Evolutionary conservation across 2,797 vertebrate genomes (phyloP).

Genomic region (Platyrinchus mystaceus): DNA sequence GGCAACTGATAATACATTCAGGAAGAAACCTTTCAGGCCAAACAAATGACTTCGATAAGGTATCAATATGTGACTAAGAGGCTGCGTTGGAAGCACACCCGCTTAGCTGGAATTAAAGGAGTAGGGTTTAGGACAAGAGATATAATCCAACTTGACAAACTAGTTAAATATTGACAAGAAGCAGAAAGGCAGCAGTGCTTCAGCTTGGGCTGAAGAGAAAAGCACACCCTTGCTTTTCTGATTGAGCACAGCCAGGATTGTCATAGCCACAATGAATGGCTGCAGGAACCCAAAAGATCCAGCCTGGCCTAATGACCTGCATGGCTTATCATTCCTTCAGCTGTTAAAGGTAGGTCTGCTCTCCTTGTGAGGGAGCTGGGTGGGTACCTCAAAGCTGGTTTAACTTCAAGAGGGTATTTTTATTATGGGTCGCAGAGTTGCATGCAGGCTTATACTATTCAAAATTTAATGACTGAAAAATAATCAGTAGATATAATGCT

Average conservation of each 20-base stretch:
- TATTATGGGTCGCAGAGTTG: not conserved
- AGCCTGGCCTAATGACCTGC: not conserved
- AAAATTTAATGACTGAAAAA: conserved; percentile 44
- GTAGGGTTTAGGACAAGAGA: conserved; percentile 68
- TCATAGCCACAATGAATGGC: not conserved
- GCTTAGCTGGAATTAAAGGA: conserved; percentile 55
- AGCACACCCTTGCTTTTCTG: conserved; percentile 59
- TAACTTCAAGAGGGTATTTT: not conserved
- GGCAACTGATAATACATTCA: not conserved
- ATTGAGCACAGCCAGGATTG: conserved; percentile 29
- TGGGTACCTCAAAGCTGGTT: not conserved
- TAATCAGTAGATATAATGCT: not conserved
- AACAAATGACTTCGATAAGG: conserved; percentile 34
- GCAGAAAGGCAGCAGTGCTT: conserved; percentile 61
- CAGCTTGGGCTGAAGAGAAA: conserved; percentile 18
- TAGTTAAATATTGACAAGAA: conserved; percentile 85
- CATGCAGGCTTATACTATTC: not conserved
- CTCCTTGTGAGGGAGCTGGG: not conserved
- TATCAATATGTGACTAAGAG: conserved; percentile 72
- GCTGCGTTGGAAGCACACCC: conserved; percentile 42
- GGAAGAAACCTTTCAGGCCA: conserved; percentile 17
- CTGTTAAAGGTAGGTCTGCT: conserved; percentile 61
- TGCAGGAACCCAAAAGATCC: not conserved
- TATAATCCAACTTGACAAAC: conserved; percentile 76
- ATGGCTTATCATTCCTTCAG: conserved; percentile 19